Evolutionary conservation across 2,797 vertebrate genomes (phyloP).

Genomic region (Anableps anableps): DNA sequence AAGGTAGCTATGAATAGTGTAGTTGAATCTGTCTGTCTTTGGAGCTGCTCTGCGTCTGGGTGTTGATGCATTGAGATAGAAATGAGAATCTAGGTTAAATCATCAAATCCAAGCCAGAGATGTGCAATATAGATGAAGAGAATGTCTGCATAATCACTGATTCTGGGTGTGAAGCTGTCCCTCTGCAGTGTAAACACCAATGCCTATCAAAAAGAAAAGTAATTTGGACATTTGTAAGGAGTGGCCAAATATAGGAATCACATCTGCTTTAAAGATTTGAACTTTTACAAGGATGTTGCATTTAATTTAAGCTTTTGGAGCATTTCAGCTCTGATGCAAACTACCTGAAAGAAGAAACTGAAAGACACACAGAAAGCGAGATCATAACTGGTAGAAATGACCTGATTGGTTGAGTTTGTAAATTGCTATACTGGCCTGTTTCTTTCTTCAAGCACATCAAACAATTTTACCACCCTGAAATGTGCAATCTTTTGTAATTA

Average conservation of each 20-base stretch:
- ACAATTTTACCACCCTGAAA: slow-evolving; percentile 1
- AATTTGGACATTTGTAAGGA: slow-evolving; percentile 26
- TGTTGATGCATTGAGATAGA: slow-evolving; percentile 9
- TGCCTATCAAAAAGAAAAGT: slow-evolving; percentile 38
- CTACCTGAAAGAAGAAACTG: not conserved
- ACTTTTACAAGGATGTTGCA: not conserved
- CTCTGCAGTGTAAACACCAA: slow-evolving; percentile 7
- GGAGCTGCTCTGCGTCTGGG: slow-evolving; percentile 9
- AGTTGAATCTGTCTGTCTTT: slow-evolving; percentile 12
- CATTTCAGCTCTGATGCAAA: not conserved
- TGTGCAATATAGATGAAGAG: slow-evolving; percentile 25
- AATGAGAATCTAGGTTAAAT: slow-evolving; percentile 39
- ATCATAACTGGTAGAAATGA: not conserved
- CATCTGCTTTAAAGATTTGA: slow-evolving; percentile 20
- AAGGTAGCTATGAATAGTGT: slow-evolving; percentile 3
- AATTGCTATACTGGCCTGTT: slow-evolving; percentile 1
- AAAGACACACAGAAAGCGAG: not conserved
- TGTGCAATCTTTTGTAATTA: slow-evolving; percentile 13
- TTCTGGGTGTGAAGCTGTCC: slow-evolving; percentile 25
- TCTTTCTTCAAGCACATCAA: not conserved
- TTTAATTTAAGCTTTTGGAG: not conserved
- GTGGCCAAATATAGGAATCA: slow-evolving; percentile 15
- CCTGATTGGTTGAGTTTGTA: not conserved
- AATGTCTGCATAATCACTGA: slow-evolving; percentile 41
- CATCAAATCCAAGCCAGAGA: slow-evolving; percentile 31